A percentile compares a stretch with the other conserved stretches of the same genome.
Conservation (phyloP, 2,888 invertebrate species). For the Tryphoninae sp. region DNA sequence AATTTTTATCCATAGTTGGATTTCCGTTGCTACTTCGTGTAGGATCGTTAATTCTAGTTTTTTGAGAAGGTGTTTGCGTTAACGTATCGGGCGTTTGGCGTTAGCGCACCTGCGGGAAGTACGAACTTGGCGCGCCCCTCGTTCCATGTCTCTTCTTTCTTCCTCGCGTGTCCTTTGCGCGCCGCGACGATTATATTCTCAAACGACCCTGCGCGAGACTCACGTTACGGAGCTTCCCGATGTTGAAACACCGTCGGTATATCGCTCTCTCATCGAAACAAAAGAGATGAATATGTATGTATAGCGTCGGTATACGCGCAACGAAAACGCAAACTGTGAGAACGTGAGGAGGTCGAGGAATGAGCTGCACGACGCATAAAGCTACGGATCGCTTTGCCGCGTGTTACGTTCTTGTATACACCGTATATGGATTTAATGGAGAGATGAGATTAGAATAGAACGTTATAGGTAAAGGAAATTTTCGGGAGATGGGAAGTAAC, state of each 20-base stretch:
- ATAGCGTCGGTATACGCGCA: conserved; percentile 18
- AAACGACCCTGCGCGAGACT: conserved; percentile 20
- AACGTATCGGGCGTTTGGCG: not conserved
- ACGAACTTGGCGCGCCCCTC: not conserved
- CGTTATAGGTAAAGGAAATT: too few relatives aligned
- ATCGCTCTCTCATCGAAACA: conserved; percentile 50
- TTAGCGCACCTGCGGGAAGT: conserved; percentile 2
- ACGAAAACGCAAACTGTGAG: conserved; percentile 51
- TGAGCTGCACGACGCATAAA: conserved; percentile 24
- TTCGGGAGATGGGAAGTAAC: too few relatives aligned
- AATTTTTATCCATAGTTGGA: too few relatives aligned
- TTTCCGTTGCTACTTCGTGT: too few relatives aligned
- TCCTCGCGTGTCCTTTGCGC: conserved; percentile 21
- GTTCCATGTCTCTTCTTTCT: conserved; percentile 6
- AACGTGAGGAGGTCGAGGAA: conserved; percentile 55
- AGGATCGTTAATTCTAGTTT: too few relatives aligned
- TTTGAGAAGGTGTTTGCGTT: too few relatives aligned
- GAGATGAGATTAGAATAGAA: too few relatives aligned
- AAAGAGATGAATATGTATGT: conserved; percentile 40
- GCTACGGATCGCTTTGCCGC: conserved; percentile 20
- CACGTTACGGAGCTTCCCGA: conserved; percentile 36
- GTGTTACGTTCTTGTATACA: not conserved
- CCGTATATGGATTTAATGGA: too few relatives aligned
- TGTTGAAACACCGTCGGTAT: conserved; percentile 28
- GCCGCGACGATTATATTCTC: conserved; percentile 20